These are phyloP conservation scores for Neosilurus mollespiculum DNA, from an alignment of 2,797 vertebrate species.

Conservation along the genomic window DNA sequence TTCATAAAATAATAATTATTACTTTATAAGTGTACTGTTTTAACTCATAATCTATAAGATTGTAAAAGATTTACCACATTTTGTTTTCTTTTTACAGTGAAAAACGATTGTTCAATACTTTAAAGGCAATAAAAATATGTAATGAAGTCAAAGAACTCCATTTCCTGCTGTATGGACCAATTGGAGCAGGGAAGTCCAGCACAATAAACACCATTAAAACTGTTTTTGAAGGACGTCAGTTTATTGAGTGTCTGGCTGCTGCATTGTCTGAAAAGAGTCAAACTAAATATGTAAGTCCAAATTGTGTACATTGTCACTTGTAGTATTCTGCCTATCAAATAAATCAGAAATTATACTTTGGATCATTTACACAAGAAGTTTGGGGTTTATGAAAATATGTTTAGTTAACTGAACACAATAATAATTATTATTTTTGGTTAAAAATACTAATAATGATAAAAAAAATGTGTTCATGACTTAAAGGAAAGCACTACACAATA, in stretches of 20 bases:
- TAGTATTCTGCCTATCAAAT: background rate
- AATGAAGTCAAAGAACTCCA: background rate
- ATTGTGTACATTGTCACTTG: background rate
- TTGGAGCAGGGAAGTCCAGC: slow-evolving; percentile 6
- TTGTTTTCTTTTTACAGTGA: background rate
- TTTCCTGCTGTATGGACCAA: slow-evolving; percentile 21
- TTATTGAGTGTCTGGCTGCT: slow-evolving; percentile 15
- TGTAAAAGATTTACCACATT: background rate
- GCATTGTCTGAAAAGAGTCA: background rate
- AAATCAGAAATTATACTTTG: background rate
- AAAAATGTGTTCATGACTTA: too few species aligned
- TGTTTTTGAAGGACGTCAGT: slow-evolving; percentile 18
- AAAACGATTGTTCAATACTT: background rate
- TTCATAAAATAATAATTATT: background rate
- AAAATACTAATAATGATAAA: too few species aligned
- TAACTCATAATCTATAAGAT: background rate
- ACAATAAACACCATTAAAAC: slow-evolving; percentile 29
- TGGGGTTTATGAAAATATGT: too few species aligned
- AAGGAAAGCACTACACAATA: too few species aligned
- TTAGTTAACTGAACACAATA: too few species aligned
- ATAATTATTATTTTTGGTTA: too few species aligned
- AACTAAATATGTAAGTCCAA: background rate
- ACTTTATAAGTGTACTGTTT: background rate
- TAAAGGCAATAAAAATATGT: background rate
- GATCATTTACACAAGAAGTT: background rate